These are phyloP conservation scores for Drosophila obscura DNA, from an alignment of 1,140 invertebrate species.

Conservation along the genomic window DNA sequence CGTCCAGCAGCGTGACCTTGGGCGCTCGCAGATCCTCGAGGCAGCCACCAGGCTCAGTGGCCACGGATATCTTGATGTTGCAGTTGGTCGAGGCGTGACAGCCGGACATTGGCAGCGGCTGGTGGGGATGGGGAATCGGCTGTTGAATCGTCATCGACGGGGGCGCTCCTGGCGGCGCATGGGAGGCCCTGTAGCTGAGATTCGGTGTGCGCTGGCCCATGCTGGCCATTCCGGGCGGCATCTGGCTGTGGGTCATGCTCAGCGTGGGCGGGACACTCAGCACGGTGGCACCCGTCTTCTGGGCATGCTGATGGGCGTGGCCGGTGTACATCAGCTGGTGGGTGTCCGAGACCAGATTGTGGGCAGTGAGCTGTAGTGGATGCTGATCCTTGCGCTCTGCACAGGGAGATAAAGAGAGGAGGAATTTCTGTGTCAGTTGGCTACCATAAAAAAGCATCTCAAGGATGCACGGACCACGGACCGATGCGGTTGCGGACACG, in stretches of 20 bases:
- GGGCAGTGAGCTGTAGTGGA: slow-evolving; percentile 70
- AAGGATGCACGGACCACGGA: slow-evolving; percentile 25
- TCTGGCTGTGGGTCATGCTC: slow-evolving; percentile 74
- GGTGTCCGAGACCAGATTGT: slow-evolving; percentile 70
- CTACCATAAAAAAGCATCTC: slow-evolving; percentile 38
- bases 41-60: slow-evolving; percentile 7
- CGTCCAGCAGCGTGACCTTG: slow-evolving; percentile 75
- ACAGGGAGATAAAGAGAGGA: not conserved
- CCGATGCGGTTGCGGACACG: slow-evolving; percentile 22
- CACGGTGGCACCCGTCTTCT: slow-evolving; percentile 45
- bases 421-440: slow-evolving; percentile 6
- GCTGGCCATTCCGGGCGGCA: slow-evolving; percentile 75
- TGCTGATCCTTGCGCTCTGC: slow-evolving; percentile 79
- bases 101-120: slow-evolving; percentile 10
- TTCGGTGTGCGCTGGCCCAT: slow-evolving; percentile 75
- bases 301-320: slow-evolving; percentile 16
- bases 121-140: slow-evolving; percentile 58
- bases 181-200: slow-evolving; percentile 59
- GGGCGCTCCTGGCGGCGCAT: slow-evolving; percentile 7
- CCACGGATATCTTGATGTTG: slow-evolving; percentile 74
- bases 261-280: slow-evolving; percentile 75
- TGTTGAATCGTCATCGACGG: slow-evolving; percentile 65
- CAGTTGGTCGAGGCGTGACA: slow-evolving; percentile 45
- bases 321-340: slow-evolving; percentile 58
- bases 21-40: slow-evolving; percentile 54